phyloP scores from a whole-genome alignment of 1,140 invertebrate species.

The Orchesella cincta region DNA sequence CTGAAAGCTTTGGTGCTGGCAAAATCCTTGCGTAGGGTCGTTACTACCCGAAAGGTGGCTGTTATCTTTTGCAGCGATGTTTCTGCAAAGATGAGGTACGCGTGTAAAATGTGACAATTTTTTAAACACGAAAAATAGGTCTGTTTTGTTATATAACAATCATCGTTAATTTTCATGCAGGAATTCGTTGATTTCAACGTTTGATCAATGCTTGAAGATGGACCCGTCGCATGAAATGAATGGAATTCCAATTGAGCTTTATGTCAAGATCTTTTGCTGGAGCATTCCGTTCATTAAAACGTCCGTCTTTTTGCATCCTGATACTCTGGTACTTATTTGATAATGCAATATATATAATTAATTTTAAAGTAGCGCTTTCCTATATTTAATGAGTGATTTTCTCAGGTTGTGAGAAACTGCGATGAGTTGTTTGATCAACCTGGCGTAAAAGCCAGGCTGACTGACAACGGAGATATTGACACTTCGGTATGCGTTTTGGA shows the following conservation, averaged over 20 bases:
- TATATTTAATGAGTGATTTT: background rate
- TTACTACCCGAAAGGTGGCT: background rate
- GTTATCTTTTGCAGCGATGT: background rate
- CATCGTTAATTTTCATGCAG: background rate
- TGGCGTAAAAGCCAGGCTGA: background rate
- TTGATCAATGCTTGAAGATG: background rate
- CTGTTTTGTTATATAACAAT: background rate
- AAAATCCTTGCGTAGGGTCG: background rate
- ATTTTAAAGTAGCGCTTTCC: background rate
- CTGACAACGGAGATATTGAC: background rate
- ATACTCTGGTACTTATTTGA: slow-evolving; percentile 12
- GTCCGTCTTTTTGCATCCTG: slow-evolving; percentile 2
- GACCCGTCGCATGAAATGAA: background rate
- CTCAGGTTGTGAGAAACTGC: slow-evolving; percentile 8
- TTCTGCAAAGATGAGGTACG: background rate
- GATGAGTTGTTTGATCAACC: background rate
- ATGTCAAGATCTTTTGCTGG: background rate
- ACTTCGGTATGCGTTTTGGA: background rate
- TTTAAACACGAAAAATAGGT: background rate
- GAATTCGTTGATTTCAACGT: background rate
- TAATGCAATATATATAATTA: background rate
- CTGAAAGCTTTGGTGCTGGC: slow-evolving; percentile 9
- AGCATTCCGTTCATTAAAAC: background rate
- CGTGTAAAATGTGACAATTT: background rate
- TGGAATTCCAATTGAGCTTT: background rate